Conservation (phyloP, 2,113 vertebrate genomes). For the Myrmecobius fasciatus region DNA sequence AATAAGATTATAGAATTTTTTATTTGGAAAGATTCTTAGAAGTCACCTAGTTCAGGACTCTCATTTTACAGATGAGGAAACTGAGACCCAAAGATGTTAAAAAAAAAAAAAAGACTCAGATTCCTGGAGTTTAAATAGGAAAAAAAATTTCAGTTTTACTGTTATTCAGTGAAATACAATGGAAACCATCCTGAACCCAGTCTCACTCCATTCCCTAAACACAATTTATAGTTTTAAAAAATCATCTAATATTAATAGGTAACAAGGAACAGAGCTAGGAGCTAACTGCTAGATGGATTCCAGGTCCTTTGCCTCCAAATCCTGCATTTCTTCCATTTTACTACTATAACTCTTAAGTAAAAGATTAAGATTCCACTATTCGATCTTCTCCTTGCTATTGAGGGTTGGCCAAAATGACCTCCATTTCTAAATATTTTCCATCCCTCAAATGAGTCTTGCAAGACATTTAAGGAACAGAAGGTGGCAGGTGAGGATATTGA, state of each 20-base stretch:
- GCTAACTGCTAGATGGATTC: not conserved
- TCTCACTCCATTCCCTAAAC: not conserved
- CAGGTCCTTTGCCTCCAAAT: not conserved
- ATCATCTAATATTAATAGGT: not conserved
- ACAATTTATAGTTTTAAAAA: not conserved
- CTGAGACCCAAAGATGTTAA: not conserved
- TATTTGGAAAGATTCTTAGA: not conserved
- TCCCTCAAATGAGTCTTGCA: not conserved
- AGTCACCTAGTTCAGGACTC: not conserved
- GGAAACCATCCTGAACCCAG: too few species aligned
- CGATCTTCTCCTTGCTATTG: not conserved
- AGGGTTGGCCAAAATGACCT: not conserved
- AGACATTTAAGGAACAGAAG: not conserved
- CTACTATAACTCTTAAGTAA: not conserved
- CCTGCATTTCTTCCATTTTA: not conserved
- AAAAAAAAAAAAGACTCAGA: not conserved
- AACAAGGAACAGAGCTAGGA: not conserved
- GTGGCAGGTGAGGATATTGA: not conserved
- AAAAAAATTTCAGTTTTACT: not conserved
- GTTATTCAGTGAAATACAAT: not conserved
- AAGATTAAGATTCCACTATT: not conserved
- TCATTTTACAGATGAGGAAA: too few species aligned
- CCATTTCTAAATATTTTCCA: too few species aligned
- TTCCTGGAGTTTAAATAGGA: not conserved
- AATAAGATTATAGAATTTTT: not conserved